A percentile compares a stretch with the other conserved stretches of the same genome.
Conservation (phyloP, 1,140 invertebrate genomes). For the Zaprionus ghesquierei region DNA sequence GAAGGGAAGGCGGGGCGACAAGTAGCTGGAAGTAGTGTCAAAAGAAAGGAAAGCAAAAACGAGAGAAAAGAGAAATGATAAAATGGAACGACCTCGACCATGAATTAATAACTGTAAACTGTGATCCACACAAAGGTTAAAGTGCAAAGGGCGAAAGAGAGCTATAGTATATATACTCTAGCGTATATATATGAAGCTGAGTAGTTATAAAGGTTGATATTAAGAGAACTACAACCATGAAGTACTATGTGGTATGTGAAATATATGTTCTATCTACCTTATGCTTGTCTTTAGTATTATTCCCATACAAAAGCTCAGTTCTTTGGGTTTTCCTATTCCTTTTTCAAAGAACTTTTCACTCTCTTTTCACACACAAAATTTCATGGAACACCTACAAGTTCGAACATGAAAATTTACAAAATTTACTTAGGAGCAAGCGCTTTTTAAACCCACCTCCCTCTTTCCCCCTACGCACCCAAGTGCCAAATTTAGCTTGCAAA, state of each 20-base stretch:
- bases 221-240: no score
- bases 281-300: no score
- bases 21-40: background rate
- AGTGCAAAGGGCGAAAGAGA: background rate
- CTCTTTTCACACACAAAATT: background rate
- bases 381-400: no score
- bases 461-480: background rate
- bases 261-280: no score
- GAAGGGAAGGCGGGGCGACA: background rate
- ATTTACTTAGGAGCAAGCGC: background rate
- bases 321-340: no score
- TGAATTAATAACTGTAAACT: conserved; percentile 22
- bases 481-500: background rate
- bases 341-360: no score
- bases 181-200: no score
- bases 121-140: background rate
- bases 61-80: background rate
- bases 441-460: background rate
- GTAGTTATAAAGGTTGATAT: no score
- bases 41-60: background rate
- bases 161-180: no score
- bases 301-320: no score
- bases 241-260: no score
- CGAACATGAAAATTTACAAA: background rate
- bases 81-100: conserved; percentile 27